phyloP scores from a whole-genome alignment of 2,888 invertebrate species.

The Podabrus alpinus region DNA sequence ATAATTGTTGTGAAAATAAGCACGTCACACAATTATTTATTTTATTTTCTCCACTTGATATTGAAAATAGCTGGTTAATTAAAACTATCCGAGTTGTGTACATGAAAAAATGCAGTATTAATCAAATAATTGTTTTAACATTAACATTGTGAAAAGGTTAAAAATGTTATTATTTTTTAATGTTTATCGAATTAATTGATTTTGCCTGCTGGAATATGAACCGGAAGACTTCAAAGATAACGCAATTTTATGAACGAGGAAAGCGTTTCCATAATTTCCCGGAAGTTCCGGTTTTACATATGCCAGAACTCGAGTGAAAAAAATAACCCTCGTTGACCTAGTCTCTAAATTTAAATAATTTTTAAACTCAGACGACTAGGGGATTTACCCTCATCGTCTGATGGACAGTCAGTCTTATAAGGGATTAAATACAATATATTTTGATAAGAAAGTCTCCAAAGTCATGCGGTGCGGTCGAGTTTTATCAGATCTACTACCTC shows the following conservation, averaged over 20 bases:
- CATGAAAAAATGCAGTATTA: neutral
- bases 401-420: too few species aligned
- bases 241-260: neutral
- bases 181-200: neutral
- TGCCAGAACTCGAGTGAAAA: too few species aligned
- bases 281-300: neutral
- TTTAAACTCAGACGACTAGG: neutral
- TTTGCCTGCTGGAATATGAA: neutral
- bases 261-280: too few species aligned
- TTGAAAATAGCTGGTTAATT: neutral
- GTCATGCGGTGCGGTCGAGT: too few species aligned
- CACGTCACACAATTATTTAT: neutral
- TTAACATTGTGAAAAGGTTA: neutral
- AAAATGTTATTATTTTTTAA: neutral
- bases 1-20: neutral
- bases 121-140: neutral
- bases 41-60: neutral
- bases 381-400: neutral
- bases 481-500: too few species aligned
- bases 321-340: neutral
- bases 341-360: too few species aligned
- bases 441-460: too few species aligned
- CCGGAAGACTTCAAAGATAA: too few species aligned
- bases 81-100: neutral
- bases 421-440: too few species aligned